Conservation (phyloP, 2,113 vertebrate genomes). For the Loxodonta africana region DNA sequence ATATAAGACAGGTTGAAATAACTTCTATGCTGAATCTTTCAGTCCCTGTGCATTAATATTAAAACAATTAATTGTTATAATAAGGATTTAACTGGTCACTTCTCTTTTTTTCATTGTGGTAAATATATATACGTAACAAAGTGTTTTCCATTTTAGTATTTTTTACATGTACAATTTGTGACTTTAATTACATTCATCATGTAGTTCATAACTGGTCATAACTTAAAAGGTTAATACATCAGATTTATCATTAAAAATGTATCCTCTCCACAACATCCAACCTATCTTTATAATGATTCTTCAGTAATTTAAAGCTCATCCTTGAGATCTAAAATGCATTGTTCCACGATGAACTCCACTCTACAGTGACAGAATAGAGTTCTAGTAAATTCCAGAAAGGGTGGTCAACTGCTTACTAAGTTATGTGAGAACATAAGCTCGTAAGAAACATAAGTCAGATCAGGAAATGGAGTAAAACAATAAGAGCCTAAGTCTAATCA, state of each 20-base stretch:
- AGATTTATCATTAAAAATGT: neutral
- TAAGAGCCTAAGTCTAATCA: neutral
- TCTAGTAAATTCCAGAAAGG: neutral
- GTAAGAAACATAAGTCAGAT: neutral
- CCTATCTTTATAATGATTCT: neutral
- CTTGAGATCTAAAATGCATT: neutral
- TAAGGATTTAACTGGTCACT: neutral
- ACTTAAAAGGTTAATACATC: neutral
- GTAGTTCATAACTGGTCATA: neutral
- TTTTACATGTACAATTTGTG: too few species aligned
- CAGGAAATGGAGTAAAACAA: neutral
- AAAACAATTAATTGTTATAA: constrained; percentile 12
- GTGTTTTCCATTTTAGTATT: too few species aligned
- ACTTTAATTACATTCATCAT: neutral
- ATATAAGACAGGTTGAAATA: neutral
- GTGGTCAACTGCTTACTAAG: neutral
- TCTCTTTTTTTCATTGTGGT: neutral
- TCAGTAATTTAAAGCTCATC: constrained; percentile 2
- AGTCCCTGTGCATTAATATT: constrained; percentile 11
- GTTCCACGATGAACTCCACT: neutral
- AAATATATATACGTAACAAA: neutral
- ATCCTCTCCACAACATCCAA: neutral
- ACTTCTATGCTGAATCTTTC: neutral
- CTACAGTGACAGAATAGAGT: neutral
- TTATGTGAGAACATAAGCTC: neutral